phyloP scores from a whole-genome alignment of 2,888 invertebrate species.

The Erpobdella octoculata region DNA sequence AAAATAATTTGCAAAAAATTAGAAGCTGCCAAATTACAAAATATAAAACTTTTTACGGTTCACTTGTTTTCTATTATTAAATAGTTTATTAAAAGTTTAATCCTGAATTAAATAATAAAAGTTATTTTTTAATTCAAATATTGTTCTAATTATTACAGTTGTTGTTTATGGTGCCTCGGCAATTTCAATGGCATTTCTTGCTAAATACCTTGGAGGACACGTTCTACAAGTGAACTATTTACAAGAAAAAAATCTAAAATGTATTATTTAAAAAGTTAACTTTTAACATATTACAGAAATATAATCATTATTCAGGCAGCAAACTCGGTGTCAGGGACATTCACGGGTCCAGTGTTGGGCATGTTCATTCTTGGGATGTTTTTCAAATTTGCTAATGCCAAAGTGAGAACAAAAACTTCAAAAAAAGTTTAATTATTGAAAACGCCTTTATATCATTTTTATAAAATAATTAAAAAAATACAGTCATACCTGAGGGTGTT shows the following conservation, averaged over 20 bases:
- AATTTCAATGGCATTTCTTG: constrained; percentile 33
- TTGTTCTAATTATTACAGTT: constrained; percentile 29
- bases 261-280: background rate
- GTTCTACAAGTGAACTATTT: constrained; percentile 33
- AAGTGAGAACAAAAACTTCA: constrained; percentile 12
- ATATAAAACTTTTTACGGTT: no score
- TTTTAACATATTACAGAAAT: background rate
- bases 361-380: constrained; percentile 44
- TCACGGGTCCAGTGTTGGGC: constrained; percentile 44
- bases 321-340: constrained; percentile 42
- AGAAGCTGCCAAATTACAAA: no score
- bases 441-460: background rate
- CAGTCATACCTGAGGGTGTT: background rate
- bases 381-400: constrained; percentile 34
- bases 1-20: no score
- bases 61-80: no score
- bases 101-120: no score
- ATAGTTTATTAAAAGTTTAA: no score
- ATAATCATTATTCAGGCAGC: constrained; percentile 31
- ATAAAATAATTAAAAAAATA: background rate
- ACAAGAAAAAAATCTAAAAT: background rate
- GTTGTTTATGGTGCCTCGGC: constrained; percentile 32
- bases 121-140: no score
- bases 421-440: background rate
- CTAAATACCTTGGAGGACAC: constrained; percentile 34